Base-by-base conservation (phyloP, 2,797 vertebrate species). In the Lates japonicus region DNA sequence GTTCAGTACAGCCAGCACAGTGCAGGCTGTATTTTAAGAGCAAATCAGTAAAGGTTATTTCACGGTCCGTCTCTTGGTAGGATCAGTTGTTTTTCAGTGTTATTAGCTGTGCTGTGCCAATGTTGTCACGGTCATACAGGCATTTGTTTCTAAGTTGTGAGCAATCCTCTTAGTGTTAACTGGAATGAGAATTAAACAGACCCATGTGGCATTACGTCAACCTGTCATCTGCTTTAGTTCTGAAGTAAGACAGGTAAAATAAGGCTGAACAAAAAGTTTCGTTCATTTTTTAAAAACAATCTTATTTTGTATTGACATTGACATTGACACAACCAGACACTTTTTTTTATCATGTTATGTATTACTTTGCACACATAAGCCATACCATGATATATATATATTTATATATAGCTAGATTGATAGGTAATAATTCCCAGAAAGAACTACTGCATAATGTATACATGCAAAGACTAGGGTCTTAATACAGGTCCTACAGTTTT, bases 81-180 rank as follows among this genome's bases (percentile, higher is more conserved):
- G 64, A 60, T 85, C 77, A 44, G 33, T 66, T 77, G 72, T 67
- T 82, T 77, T 37, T 71, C 48, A 20, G 65, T 42, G 64, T 76
- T 79, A 52, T 64, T 62, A 46, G 69, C 20, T 13, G 57, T 19
- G 22, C 39, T 39, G 49, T 74, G 78, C 70, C 41, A 25, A 22
- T 62, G 65, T 55, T 74, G 83, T 71, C 22, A 59, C 62, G 77
- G 80, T 66, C 65, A 69, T 54, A 46, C 54, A 65, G 51, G 60
- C 63, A 68, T 86, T 75, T 58, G 83, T 90, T 87, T 87, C 83
- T 83, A 82, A 85, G 70, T 83, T 86, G 64, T 73, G 57, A 82
- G 72, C 83, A 95, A 94, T 95, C 91, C 93, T 94, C 94, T 95
- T 95, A 95, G 89, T 78, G 83, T 73, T 89, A 74, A 84, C 67